Percentiles rank a stretch among this genome's conserved stretches.
phyloP scores from a whole-genome alignment of 2,113 vertebrate species.

The Onychostoma macrolepis region DNA sequence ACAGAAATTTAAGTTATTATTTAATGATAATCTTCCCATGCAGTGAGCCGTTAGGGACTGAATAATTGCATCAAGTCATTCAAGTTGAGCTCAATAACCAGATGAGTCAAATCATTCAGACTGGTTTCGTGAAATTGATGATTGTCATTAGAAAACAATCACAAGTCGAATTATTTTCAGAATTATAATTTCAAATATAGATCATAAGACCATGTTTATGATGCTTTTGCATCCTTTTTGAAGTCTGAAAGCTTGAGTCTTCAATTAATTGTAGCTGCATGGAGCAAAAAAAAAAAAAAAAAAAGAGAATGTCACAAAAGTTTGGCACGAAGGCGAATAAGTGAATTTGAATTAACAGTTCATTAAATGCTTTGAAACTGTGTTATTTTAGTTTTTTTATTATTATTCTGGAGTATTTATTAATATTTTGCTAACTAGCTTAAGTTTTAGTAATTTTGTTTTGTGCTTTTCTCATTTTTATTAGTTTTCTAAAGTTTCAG shows the following conservation, averaged over 20 bases:
- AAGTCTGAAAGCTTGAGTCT: no score
- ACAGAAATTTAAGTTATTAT: neutral
- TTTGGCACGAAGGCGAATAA: neutral
- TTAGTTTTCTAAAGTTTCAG: neutral
- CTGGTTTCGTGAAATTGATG: neutral
- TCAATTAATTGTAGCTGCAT: neutral
- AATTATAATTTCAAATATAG: neutral
- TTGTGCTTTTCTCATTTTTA: neutral
- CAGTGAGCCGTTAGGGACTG: neutral
- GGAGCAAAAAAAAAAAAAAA: neutral
- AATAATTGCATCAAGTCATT: neutral
- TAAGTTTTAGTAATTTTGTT: neutral
- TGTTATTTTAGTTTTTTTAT: neutral
- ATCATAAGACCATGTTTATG: neutral
- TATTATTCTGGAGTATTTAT: neutral
- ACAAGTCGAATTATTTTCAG: neutral
- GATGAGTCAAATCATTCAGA: conserved; percentile 5
- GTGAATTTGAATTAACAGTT: neutral
- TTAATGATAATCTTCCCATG: neutral
- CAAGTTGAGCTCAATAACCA: neutral
- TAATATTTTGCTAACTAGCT: neutral
- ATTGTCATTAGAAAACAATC: neutral
- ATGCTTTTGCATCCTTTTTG: neutral
- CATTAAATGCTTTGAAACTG: neutral
- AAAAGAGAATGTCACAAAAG: neutral